Conservation (phyloP, 2,113 vertebrate species). For the Pygoscelis antarcticus region DNA sequence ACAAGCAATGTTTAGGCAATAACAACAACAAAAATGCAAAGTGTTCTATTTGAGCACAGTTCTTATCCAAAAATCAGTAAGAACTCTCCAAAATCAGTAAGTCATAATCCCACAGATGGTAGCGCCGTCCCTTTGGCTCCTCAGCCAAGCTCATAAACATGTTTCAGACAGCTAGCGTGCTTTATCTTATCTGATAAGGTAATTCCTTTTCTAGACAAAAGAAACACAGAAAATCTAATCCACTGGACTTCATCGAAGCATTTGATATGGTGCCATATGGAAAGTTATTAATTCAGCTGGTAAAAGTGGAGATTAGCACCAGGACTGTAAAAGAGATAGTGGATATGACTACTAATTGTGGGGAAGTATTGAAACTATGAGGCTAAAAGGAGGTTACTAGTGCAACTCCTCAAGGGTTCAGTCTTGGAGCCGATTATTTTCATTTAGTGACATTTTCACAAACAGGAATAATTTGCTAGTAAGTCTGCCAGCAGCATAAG, state of each 20-base stretch:
- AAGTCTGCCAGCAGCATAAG: neutral
- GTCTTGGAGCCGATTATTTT: neutral
- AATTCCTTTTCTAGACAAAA: neutral
- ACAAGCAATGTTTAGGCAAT: neutral
- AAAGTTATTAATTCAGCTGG: neutral
- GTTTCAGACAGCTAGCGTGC: neutral
- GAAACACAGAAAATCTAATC: neutral
- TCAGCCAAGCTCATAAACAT: neutral
- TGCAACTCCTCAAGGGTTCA: neutral
- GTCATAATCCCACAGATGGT: neutral
- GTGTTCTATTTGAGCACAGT: neutral
- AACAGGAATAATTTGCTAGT: neutral
- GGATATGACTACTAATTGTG: neutral
- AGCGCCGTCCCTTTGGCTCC: neutral
- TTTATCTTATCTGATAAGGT: slow-evolving; percentile 27
- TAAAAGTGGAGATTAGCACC: neutral
- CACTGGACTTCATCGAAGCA: neutral
- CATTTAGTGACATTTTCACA: neutral
- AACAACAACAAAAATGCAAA: neutral
- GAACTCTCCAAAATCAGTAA: neutral
- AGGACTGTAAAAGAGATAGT: neutral
- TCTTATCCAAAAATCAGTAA: neutral
- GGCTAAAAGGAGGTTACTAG: neutral
- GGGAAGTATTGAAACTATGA: neutral
- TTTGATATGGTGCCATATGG: neutral